phyloP scores from a whole-genome alignment of 2,113 vertebrate genomes.

The Okapia johnstoni region DNA sequence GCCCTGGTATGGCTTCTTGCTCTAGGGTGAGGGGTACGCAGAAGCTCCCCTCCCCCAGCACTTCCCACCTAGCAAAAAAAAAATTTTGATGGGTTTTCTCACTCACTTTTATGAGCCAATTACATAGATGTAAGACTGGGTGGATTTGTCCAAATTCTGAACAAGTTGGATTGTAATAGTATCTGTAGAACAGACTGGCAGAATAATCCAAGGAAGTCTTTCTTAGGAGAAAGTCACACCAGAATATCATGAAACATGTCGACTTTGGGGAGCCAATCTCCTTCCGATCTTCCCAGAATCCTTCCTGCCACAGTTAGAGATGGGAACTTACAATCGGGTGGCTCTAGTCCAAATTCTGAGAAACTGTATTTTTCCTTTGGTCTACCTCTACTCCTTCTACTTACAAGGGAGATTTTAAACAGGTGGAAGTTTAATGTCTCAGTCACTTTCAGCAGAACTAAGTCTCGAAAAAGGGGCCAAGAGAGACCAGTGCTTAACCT shows the following conservation, averaged over 20 bases:
- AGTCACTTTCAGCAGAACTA: not conserved
- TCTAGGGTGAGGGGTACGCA: not conserved
- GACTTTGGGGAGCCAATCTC: not conserved
- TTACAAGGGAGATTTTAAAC: not conserved
- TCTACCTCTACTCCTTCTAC: not conserved
- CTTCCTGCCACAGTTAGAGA: not conserved
- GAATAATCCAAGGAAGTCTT: not conserved
- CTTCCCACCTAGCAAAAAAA: not conserved
- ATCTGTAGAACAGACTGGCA: constrained; percentile 18
- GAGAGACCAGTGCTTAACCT: not conserved
- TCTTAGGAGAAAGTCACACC: not conserved
- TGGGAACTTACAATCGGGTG: not conserved
- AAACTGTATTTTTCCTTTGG: not conserved
- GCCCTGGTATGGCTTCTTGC: accelerated
- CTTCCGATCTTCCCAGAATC: not conserved
- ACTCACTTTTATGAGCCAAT: not conserved
- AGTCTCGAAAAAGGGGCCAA: not conserved
- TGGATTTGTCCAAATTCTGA: constrained; percentile 14
- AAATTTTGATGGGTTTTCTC: not conserved
- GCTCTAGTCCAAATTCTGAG: not conserved
- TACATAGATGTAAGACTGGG: not conserved
- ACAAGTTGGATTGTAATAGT: not conserved
- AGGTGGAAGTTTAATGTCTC: not conserved
- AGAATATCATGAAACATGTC: not conserved
- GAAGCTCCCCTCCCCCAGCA: not conserved